Percentiles rank a stretch among this genome's conserved stretches.
These are phyloP conservation scores for Drosophila yakuba DNA, from an alignment of 1,140 invertebrate genomes.

Conservation along the genomic window DNA sequence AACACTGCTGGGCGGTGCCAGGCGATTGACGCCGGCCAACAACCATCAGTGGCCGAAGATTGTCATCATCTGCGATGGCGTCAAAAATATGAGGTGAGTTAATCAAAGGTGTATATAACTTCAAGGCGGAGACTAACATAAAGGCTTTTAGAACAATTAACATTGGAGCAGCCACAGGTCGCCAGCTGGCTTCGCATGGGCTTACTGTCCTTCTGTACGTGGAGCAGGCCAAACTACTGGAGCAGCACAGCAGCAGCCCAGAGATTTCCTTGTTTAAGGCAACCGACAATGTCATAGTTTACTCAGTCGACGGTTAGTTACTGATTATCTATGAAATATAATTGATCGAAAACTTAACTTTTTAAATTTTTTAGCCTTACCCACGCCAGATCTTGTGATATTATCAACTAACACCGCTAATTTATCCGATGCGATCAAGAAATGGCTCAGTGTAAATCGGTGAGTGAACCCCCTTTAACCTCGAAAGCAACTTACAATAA, in stretches of 20 bases:
- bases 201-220: conserved; percentile 90
- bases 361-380: conserved; percentile 50
- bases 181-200: conserved; percentile 93
- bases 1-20: conserved; percentile 91
- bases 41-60: conserved; percentile 92
- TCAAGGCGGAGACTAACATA: neutral
- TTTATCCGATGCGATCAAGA: conserved; percentile 77
- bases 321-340: neutral
- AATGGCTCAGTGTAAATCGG: conserved; percentile 89
- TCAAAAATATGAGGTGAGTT: conserved; percentile 63
- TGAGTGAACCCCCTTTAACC: conserved; percentile 2
- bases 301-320: conserved; percentile 70
- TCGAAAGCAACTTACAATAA: neutral
- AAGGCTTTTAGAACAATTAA: conserved; percentile 86
- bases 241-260: conserved; percentile 84
- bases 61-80: conserved; percentile 89
- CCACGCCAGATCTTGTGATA: conserved; percentile 84
- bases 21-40: conserved; percentile 91
- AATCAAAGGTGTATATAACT: no score
- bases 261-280: conserved; percentile 84
- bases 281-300: conserved; percentile 74
- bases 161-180: conserved; percentile 90
- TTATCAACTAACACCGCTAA: conserved; percentile 76
- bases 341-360: neutral
- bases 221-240: conserved; percentile 85